Conservation (phyloP, 1,140 invertebrate genomes). For the Trialeurodes vaporariorum region DNA sequence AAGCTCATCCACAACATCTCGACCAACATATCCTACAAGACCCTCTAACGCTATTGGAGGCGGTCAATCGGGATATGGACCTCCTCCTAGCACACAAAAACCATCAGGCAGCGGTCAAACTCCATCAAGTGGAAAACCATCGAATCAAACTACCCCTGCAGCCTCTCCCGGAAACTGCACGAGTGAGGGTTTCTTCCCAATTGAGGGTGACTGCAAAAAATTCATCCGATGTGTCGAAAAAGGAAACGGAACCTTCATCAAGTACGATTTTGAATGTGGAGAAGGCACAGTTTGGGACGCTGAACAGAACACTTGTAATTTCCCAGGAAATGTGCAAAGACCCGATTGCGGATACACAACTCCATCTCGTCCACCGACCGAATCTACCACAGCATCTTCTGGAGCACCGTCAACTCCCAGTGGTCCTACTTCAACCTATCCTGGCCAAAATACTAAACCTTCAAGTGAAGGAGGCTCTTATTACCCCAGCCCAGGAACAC, state of each 20-base stretch:
- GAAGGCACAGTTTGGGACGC: slow-evolving; percentile 61
- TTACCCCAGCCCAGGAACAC: not conserved
- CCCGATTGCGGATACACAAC: slow-evolving; percentile 9
- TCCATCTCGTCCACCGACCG: slow-evolving; percentile 4
- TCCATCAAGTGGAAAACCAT: not conserved
- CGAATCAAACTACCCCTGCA: not conserved
- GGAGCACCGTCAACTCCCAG: not conserved
- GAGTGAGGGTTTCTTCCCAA: slow-evolving; percentile 52
- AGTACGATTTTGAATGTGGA: slow-evolving; percentile 55
- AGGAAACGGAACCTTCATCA: slow-evolving; percentile 41
- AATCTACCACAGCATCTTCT: slow-evolving; percentile 8
- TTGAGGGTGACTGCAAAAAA: slow-evolving; percentile 55
- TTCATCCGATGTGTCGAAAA: slow-evolving; percentile 64
- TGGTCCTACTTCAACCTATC: not conserved
- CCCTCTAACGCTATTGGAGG: not conserved
- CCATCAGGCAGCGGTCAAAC: not conserved
- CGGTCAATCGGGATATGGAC: not conserved
- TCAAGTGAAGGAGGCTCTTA: slow-evolving; percentile 10
- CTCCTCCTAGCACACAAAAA: not conserved
- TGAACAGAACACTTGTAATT: slow-evolving; percentile 48
- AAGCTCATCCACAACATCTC: not conserved
- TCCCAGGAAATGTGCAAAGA: slow-evolving; percentile 42
- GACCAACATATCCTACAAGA: not conserved
- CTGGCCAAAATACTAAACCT: not conserved
- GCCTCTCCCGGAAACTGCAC: slow-evolving; percentile 27